A percentile compares a stretch with the other conserved stretches of the same genome.
phyloP scores from a whole-genome alignment of 1,140 invertebrate species.

The Radopholus similis region DNA sequence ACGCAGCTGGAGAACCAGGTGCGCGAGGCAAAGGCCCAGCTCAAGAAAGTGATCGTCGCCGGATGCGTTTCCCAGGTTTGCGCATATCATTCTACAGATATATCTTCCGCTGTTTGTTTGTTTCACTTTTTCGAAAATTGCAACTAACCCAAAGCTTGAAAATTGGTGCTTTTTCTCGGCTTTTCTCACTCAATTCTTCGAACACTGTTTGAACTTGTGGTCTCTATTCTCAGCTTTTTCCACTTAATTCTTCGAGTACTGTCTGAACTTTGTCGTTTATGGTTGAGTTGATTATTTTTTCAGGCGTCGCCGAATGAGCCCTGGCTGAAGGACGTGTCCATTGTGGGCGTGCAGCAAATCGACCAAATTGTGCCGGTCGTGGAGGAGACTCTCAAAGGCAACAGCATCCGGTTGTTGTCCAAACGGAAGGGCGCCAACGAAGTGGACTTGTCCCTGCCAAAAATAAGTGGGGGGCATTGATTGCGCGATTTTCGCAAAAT shows the following conservation, averaged over 20 bases:
- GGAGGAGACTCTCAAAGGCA: slow-evolving; percentile 89
- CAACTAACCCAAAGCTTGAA: too few relatives aligned
- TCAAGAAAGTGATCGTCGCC: slow-evolving; percentile 83
- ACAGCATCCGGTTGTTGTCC: slow-evolving; percentile 50
- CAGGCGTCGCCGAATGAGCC: slow-evolving; percentile 50
- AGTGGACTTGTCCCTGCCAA: slow-evolving; percentile 31
- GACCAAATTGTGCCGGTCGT: slow-evolving; percentile 84
- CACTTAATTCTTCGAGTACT: background rate
- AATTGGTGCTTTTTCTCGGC: slow-evolving; percentile 6
- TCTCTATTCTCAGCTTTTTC: background rate
- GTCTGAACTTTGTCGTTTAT: too few relatives aligned
- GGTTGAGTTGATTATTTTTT: too few relatives aligned
- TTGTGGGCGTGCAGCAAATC: slow-evolving; percentile 95
- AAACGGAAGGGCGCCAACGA: slow-evolving; percentile 19
- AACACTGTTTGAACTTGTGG: background rate
- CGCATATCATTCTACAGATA: background rate
- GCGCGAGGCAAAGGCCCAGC: slow-evolving; percentile 70
- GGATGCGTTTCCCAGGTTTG: slow-evolving; percentile 87
- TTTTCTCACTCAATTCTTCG: background rate
- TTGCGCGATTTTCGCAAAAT: slow-evolving; percentile 67
- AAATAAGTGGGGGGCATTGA: slow-evolving; percentile 66
- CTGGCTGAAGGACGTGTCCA: slow-evolving; percentile 60
- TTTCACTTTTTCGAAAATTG: too few relatives aligned
- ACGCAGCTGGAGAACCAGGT: slow-evolving; percentile 94
- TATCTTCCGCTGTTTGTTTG: slow-evolving; percentile 1